Evolutionary conservation across 92 coral and sea anemone genomes (phyloP), one percentile per base, ranked within the genome.

Genomic region (Diadumene lineata): DNA sequence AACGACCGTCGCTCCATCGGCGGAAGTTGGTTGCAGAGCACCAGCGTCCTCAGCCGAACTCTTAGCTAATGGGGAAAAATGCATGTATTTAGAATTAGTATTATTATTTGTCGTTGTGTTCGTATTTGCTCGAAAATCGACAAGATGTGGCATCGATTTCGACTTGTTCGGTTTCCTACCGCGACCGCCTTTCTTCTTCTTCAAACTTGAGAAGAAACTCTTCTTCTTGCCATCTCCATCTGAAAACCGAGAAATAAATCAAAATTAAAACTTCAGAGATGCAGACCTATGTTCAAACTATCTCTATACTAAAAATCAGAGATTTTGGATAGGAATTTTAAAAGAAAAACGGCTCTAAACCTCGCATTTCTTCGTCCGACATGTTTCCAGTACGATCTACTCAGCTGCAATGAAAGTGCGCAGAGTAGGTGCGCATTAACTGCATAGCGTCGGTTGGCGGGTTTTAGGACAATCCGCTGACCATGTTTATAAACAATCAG

Each of bases 281-380:
- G 18, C 15, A 44, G 43, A 16, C 43, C 31, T 27, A 34, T 53
- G 46, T 32, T 75, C 43, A 50, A 43, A 9, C 38, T 0, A 62
- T 21, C 43, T 25, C 11, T n/a, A 18, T 17, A 31, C 69, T 24
- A 23, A 60, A 32, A 60, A 29, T 26, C 43, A 50, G 32, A 19
- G 34, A 33, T 27, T 56, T 79, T 32, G 31, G 55, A 31, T 1
- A 3, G 27, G 26, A 64, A 74, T 55, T 56, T 78, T 43, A 60
- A 70, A 66, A 34, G 67, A 61, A 67, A 81, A 79, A 75, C 27
- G 65, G 77, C 84, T 68, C 67, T 66, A 86, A 85, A 92, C 93
- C 93, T 92, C 97, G 90, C 63, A 81, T 76, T 15, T 94, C 98
- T 17, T 94, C 98, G 87, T 94, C 98, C 78, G 98, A 94, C 98